Conservation (phyloP, 2,888 invertebrate species). For the Axea sp. region DNA sequence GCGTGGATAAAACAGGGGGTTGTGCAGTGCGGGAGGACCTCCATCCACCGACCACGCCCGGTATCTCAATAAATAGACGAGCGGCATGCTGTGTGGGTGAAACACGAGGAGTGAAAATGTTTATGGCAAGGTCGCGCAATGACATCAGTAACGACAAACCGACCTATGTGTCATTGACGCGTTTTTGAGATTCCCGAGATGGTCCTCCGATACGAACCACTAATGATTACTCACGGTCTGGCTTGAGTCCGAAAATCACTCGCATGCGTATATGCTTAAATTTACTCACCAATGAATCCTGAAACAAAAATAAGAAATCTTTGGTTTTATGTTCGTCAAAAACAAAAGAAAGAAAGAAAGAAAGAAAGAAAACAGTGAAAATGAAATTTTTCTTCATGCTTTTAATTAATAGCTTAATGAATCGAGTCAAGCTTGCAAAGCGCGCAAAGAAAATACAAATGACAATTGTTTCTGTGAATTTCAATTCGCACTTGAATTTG, state of each 20-base stretch:
- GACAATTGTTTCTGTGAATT: no score
- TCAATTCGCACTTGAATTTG: no score
- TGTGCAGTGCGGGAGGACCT: constrained; percentile 42
- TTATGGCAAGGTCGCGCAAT: constrained; percentile 75
- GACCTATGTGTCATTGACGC: constrained; percentile 74
- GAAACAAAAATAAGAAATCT: background rate
- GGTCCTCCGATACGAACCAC: constrained; percentile 69
- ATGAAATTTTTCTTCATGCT: constrained; percentile 3
- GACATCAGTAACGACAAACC: constrained; percentile 75
- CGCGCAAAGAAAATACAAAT: no score
- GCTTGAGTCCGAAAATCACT: constrained; percentile 45
- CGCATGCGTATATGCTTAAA: constrained; percentile 18
- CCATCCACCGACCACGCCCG: constrained; percentile 56
- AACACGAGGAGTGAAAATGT: constrained; percentile 64
- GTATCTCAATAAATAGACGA: constrained; percentile 72
- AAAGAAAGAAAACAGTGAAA: no score
- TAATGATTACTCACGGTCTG: constrained; percentile 50
- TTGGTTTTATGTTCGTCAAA: constrained; percentile 6
- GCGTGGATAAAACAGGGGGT: constrained; percentile 35
- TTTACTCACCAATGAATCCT: constrained; percentile 17
- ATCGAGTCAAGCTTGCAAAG: no score
- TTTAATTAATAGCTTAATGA: constrained; percentile 10
- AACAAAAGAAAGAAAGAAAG: no score
- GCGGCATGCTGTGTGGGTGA: constrained; percentile 70
- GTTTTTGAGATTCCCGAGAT: constrained; percentile 73